A percentile compares a stretch with the other conserved stretches of the same genome.
These are phyloP conservation scores for Craniophora ligustri DNA, from an alignment of 2,888 invertebrate genomes.

Conservation along the genomic window DNA sequence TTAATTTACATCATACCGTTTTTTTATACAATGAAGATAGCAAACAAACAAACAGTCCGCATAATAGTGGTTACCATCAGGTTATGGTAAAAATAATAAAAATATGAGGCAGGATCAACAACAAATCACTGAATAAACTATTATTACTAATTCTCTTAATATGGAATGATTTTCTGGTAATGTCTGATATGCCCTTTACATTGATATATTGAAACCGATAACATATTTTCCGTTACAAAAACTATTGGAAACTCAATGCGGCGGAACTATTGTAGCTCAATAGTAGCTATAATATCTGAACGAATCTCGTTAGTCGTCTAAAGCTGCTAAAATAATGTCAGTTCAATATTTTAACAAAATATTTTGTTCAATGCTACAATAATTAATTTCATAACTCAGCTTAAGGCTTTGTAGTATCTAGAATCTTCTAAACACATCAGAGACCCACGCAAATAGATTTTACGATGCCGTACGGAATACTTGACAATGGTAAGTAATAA, in stretches of 20 bases:
- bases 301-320: constrained; percentile 23
- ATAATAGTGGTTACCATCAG: too few species aligned
- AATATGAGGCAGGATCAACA: too few species aligned
- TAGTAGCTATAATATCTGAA: constrained; percentile 26
- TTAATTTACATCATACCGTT: too few species aligned
- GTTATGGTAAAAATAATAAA: too few species aligned
- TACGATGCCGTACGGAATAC: constrained; percentile 21
- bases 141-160: too few species aligned
- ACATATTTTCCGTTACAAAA: constrained; percentile 4
- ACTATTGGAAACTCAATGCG: constrained; percentile 30
- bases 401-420: neutral
- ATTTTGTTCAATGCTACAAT: constrained; percentile 1
- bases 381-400: constrained; percentile 2
- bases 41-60: too few species aligned
- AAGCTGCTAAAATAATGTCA: constrained; percentile 9
- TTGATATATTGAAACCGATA: constrained; percentile 12
- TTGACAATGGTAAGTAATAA: constrained; percentile 31
- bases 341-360: too few species aligned
- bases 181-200: neutral
- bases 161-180: neutral
- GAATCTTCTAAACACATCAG: neutral
- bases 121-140: too few species aligned
- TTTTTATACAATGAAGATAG: too few species aligned
- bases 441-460: constrained; percentile 34
- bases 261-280: constrained; percentile 16